Conservation (phyloP, 1,140 invertebrate genomes). For the Meloidogyne floridensis region DNA sequence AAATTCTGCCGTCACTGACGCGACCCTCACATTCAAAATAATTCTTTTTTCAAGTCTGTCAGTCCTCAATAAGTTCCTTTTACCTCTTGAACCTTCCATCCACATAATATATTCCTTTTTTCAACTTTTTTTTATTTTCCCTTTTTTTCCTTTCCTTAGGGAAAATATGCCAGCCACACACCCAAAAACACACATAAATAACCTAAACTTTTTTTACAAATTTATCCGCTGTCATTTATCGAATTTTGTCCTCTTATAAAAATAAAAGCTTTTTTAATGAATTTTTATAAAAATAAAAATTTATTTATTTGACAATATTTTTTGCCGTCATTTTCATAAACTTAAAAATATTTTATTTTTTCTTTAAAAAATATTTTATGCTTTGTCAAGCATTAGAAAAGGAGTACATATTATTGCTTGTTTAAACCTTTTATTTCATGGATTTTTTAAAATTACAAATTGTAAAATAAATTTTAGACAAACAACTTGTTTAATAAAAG, state of each 20-base stretch:
- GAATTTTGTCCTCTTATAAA: too few relatives aligned
- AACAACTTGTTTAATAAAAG: too few relatives aligned
- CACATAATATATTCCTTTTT: neutral
- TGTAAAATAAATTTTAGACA: too few relatives aligned
- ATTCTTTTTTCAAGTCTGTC: neutral
- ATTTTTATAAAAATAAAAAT: too few relatives aligned
- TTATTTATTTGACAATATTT: neutral
- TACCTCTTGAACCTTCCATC: neutral
- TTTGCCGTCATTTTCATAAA: neutral
- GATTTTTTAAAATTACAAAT: too few relatives aligned
- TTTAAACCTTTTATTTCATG: neutral
- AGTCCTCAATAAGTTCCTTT: neutral
- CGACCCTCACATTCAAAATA: neutral
- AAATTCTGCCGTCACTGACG: neutral
- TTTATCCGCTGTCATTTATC: too few relatives aligned
- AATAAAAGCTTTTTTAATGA: too few relatives aligned
- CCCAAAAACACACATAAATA: neutral
- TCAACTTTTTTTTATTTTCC: neutral
- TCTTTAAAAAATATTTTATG: neutral
- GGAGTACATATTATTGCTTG: neutral
- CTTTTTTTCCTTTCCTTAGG: neutral
- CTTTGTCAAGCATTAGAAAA: neutral
- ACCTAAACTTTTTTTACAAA: neutral
- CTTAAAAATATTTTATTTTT: neutral
- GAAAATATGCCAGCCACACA: neutral